Conservation (phyloP, 2,888 invertebrate species). For the Oscheius myriophilus region DNA sequence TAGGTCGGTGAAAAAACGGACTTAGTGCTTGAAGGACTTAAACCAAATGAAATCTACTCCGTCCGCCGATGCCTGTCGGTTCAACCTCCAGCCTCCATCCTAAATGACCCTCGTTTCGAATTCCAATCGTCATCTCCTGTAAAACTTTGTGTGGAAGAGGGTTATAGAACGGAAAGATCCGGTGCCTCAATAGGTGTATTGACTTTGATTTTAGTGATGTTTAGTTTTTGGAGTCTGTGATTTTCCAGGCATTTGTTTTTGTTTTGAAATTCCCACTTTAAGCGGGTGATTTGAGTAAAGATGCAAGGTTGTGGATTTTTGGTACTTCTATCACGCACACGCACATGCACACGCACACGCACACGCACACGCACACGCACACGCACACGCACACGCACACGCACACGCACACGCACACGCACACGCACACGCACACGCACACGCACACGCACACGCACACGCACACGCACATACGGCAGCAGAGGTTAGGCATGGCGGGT, state of each 20-base stretch:
- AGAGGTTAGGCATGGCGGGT: no score
- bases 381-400: no score
- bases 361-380: no score
- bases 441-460: no score
- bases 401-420: no score
- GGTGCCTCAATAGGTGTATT: background rate
- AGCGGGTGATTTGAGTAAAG: no score
- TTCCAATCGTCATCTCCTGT: background rate
- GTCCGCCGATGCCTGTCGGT: conserved; percentile 20
- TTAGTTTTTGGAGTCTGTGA: conserved; percentile 16
- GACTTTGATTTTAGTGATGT: background rate
- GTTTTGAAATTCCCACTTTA: no score
- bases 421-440: no score
- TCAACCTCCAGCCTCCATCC: conserved; percentile 9
- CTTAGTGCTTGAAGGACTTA: conserved; percentile 8
- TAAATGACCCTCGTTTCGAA: conserved; percentile 6
- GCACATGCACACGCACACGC: no score
- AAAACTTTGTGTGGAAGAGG: conserved; percentile 24
- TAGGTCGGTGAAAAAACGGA: conserved; percentile 11
- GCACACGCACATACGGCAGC: no score
- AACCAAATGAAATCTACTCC: conserved; percentile 19
- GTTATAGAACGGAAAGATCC: conserved; percentile 19
- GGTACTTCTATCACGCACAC: no score
- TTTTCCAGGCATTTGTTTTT: conserved; percentile 6
- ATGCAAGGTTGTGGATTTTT: no score